Base-by-base conservation (phyloP, 2,888 invertebrate species). In the Chloroclystis v-ata region DNA sequence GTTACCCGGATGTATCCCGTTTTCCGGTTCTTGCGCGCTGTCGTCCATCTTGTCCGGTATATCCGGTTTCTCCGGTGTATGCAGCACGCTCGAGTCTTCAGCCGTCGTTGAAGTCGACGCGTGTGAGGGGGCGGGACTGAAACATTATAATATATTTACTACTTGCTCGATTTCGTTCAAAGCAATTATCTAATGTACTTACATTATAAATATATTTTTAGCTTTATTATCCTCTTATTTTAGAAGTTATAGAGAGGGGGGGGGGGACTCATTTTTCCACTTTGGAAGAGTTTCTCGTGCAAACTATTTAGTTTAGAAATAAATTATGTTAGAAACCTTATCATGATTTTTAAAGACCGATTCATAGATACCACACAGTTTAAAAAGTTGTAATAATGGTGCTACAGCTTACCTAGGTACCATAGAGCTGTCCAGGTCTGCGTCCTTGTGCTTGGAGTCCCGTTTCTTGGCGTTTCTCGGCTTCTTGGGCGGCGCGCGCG, bases 401-500 rank as follows among this genome's bases (percentile, higher is more conserved):
- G n/a, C n/a, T n/a, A 28, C 12, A 7, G 4, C 1, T 61, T 43
- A 82, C 87, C 87, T 87, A 0, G 88, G 87, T 49, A 86, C 84
- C 82, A 87, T 81, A 29, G 56, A 67, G 46, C 73, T 68, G 51
- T 75, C 70, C 4, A 73, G 41, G 8, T 75, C 77, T n/a, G 62
- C 65, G 48, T 63, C 66, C 70, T 75, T 72, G 20, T 70, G 63
- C 29, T 78, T 79, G 56, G 53, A 69, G 33, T 86, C 84, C 0
- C 84, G 58, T 55, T 91, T 91, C 65, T 89, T 90, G 54, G 89
- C 83, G 63, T 89, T 89, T 25, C 91, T 85, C 56, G 92, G 92
- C 67, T 91, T 92, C 69, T 92, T 92, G 37, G 91, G 90, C 53
- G 95, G 95, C 61, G 95, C 95, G 65, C 95, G 95, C 20, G 94